phyloP scores from a whole-genome alignment of 2,888 invertebrate species.

The Marronus borbonicus region DNA sequence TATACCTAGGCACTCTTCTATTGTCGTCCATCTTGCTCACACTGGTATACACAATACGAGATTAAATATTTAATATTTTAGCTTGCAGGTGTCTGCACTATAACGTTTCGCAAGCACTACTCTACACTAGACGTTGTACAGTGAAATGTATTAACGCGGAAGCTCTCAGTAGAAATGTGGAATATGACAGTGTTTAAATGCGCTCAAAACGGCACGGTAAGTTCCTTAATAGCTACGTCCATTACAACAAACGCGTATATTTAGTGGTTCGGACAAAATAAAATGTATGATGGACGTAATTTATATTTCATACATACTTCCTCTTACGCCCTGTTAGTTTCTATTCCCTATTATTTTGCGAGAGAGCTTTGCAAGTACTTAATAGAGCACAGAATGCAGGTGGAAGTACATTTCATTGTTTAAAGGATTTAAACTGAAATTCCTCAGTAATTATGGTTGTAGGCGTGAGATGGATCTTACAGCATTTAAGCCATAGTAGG shows the following conservation, averaged over 20 bases:
- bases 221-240: constrained; percentile 14
- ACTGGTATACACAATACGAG: constrained; percentile 4
- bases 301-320: background rate
- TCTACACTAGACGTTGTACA: too few relatives aligned
- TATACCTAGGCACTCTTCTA: constrained; percentile 2
- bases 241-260: background rate
- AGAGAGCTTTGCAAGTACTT: too few relatives aligned
- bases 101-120: constrained; percentile 14
- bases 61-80: constrained; percentile 36
- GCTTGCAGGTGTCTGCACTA: constrained; percentile 29
- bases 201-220: background rate
- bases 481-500: too few relatives aligned
- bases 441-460: too few relatives aligned
- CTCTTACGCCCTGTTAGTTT: background rate
- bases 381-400: too few relatives aligned
- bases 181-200: constrained; percentile 21
- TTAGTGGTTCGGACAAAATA: background rate
- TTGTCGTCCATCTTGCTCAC: background rate
- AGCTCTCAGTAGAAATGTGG: constrained; percentile 15
- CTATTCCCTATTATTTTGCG: too few relatives aligned
- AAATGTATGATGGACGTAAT: background rate
- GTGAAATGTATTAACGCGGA: constrained; percentile 26
- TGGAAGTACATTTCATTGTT: too few relatives aligned
- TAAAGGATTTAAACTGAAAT: too few relatives aligned
- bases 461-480: too few relatives aligned